These are phyloP conservation scores for Actinemys pallida DNA, from an alignment of 2,113 vertebrate species.

Conservation along the genomic window DNA sequence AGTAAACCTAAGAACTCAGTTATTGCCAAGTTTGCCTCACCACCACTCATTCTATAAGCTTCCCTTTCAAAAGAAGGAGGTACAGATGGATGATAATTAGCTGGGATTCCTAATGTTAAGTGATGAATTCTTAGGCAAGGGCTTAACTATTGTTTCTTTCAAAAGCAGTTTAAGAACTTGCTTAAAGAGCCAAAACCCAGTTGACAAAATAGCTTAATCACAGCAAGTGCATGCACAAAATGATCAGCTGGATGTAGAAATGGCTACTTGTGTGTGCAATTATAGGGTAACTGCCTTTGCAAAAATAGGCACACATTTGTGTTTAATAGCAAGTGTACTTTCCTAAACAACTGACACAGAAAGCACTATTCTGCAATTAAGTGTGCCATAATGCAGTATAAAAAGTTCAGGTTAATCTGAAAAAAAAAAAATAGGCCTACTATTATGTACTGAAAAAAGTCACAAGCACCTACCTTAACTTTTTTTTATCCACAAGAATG, in stretches of 20 bases:
- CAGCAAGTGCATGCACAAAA: background rate
- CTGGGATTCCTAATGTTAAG: background rate
- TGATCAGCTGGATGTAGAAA: background rate
- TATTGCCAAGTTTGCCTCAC: background rate
- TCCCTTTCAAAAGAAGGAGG: background rate
- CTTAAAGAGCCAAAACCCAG: too few species aligned
- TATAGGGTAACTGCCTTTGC: background rate
- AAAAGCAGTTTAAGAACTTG: too few species aligned
- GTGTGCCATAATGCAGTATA: background rate
- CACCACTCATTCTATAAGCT: background rate
- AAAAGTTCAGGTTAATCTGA: background rate
- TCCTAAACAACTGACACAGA: background rate
- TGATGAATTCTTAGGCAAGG: background rate
- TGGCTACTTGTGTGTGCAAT: background rate
- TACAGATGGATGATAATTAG: background rate
- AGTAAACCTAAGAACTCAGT: background rate
- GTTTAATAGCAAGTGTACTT: background rate
- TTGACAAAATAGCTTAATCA: too few species aligned
- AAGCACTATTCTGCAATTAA: background rate
- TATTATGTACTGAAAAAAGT: background rate
- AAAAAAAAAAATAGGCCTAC: fast-evolving
- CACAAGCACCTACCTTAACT: background rate
- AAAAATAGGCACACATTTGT: background rate
- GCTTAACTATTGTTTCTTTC: too few species aligned
- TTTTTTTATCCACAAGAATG: background rate